Evolutionary conservation across 2,113 vertebrate species (phyloP), one percentile per base, ranked within the genome.

Genomic region (Odobenus rosmarus): DNA sequence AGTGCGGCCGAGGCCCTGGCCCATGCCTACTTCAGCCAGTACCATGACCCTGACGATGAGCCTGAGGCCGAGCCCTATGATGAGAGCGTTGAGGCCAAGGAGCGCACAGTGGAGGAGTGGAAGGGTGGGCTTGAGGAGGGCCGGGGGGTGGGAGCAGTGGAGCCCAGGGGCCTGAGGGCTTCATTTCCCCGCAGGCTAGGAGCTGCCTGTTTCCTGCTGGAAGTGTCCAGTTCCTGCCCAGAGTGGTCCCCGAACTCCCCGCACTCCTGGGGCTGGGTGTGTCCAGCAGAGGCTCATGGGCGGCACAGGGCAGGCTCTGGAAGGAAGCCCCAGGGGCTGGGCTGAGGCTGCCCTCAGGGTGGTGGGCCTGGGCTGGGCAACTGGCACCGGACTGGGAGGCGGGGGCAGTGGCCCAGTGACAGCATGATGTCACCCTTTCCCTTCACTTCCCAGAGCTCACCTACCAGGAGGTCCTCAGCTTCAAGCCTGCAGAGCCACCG

Each of bases 21-120:
- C 4, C 99, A 99, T 36, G 98, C 99, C 0, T 99, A 99, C 98
- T 99, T 99, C 98, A 99, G 99, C 23, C 99, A 99, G 98, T 99
- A 99, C 93, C 99, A 99, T 0, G 99, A 99, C 92, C 99, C 99
- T 0, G 99, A 99, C 0, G 99, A 99, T 0, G 99, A 99, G 93
- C 99, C 99, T 0, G 99, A 99, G 97, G 99, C 99, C 0, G 99
- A 99, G 92, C 99, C 99, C 4, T 99, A 99, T 0, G 99, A 99
- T 5, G 99, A 99, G 91, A 99, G 99, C 0, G 98, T 99, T 31
- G 99, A 99, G 98, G 99, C 99, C 96, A 99, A 99, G 98, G 99
- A 99, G 94, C 98, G 99, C 95, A 99, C 99, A 2, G 98, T 99
- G 95, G 99, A 99, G 46, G 99, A 99, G 97, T 99, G 99, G 99